phyloP scores from a whole-genome alignment of 1,140 invertebrate species.

The Metopolophium dirhodum region DNA sequence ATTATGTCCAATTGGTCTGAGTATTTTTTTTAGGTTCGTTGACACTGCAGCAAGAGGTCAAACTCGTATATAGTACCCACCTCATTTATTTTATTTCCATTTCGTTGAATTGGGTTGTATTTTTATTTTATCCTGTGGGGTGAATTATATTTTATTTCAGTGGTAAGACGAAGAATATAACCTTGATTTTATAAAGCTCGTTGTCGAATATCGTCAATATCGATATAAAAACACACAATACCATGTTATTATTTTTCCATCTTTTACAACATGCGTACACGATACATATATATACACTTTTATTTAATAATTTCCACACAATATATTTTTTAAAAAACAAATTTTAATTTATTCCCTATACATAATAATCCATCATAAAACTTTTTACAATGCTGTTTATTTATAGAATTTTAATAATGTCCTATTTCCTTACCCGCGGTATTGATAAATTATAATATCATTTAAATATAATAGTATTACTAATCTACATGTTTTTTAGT shows the following conservation, averaged over 20 bases:
- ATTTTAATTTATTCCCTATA: background rate
- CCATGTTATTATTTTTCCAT: background rate
- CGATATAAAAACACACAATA: background rate
- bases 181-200: background rate
- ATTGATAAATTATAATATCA: background rate
- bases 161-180: too few relatives aligned
- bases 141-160: background rate
- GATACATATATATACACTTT: background rate
- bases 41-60: background rate
- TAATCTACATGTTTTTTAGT: background rate
- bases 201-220: background rate
- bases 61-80: background rate
- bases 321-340: background rate
- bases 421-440: background rate
- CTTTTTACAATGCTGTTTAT: background rate
- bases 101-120: background rate
- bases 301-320: background rate
- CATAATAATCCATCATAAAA: background rate
- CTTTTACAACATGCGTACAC: background rate
- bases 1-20: background rate
- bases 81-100: background rate
- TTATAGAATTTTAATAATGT: background rate
- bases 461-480: background rate
- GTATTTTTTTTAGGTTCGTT: background rate
- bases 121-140: background rate